Conservation (phyloP, 1,140 invertebrate genomes). For the Calephelis nemesis region DNA sequence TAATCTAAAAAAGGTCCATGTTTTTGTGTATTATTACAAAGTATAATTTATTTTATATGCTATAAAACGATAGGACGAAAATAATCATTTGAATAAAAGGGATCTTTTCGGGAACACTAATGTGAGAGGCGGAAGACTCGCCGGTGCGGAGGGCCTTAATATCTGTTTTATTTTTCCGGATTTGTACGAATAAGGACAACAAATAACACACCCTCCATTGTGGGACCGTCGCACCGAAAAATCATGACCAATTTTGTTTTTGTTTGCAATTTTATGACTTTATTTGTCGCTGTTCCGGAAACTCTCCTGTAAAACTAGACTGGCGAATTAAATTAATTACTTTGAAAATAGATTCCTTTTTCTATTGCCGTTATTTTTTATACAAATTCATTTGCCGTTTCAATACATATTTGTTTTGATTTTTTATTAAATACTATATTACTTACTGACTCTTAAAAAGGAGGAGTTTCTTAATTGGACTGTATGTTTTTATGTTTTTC, state of each 20-base stretch:
- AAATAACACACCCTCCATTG: conserved; percentile 59
- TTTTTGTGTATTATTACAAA: background rate
- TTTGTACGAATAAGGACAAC: conserved; percentile 65
- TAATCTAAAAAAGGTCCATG: background rate
- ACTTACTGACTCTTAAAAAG: too few relatives aligned
- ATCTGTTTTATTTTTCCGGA: conserved; percentile 76
- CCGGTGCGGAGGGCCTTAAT: conserved; percentile 53
- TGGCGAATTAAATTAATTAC: conserved; percentile 6
- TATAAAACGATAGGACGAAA: conserved; percentile 68
- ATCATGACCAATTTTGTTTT: conserved; percentile 65
- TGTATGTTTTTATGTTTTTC: too few relatives aligned
- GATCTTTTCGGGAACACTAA: conserved; percentile 64
- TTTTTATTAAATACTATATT: too few relatives aligned
- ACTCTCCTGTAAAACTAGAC: conserved; percentile 21
- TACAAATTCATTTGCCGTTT: too few relatives aligned
- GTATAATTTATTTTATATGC: conserved; percentile 15
- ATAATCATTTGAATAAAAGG: conserved; percentile 76
- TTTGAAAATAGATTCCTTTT: background rate
- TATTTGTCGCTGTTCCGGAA: conserved; percentile 45
- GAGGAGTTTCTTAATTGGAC: too few relatives aligned
- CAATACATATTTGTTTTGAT: too few relatives aligned
- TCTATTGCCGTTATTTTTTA: too few relatives aligned
- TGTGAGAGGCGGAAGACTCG: conserved; percentile 63
- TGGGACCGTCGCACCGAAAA: conserved; percentile 42
- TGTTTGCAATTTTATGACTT: conserved; percentile 61